Conservation (phyloP, 64 coral and sea anemone genomes). For the Montipora capricornis region DNA sequence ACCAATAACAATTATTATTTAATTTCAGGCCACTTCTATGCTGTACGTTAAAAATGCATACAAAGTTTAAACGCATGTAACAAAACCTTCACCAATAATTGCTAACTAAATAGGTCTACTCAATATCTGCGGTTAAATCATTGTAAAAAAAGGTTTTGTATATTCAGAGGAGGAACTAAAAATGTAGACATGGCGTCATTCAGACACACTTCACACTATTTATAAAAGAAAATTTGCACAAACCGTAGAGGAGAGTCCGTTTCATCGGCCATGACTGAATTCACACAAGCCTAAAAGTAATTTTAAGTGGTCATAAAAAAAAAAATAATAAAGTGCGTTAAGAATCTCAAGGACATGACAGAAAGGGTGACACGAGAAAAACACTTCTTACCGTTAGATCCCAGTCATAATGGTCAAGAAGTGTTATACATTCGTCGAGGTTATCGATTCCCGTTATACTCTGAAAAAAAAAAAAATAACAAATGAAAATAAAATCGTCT, state of each 20-base stretch:
- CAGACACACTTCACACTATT: neutral
- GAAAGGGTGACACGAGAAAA: neutral
- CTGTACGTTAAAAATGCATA: too few species aligned
- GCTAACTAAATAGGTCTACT: too few species aligned
- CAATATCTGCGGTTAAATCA: too few species aligned
- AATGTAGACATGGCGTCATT: neutral
- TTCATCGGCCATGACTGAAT: conserved; percentile 79
- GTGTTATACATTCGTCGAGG: conserved; percentile 95
- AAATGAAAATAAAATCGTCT: neutral
- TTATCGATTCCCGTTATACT: conserved; percentile 98
- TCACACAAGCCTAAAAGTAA: conserved; percentile 79
- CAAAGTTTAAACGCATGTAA: too few species aligned
- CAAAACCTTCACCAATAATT: too few species aligned
- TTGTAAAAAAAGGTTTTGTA: too few species aligned
- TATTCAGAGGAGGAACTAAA: too few species aligned
- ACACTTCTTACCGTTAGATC: conserved; percentile 85
- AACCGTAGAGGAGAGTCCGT: conserved; percentile 88
- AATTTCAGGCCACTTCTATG: too few species aligned
- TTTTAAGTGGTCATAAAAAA: neutral
- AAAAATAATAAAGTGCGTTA: neutral
- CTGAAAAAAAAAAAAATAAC: conserved; percentile 63
- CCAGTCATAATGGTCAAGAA: conserved; percentile 94
- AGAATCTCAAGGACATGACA: conserved; percentile 3
- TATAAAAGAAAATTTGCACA: neutral
- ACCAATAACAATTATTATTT: too few species aligned